Evolutionary conservation across 2,888 invertebrate genomes (phyloP).

Genomic region (Balanococcus diminutus): DNA sequence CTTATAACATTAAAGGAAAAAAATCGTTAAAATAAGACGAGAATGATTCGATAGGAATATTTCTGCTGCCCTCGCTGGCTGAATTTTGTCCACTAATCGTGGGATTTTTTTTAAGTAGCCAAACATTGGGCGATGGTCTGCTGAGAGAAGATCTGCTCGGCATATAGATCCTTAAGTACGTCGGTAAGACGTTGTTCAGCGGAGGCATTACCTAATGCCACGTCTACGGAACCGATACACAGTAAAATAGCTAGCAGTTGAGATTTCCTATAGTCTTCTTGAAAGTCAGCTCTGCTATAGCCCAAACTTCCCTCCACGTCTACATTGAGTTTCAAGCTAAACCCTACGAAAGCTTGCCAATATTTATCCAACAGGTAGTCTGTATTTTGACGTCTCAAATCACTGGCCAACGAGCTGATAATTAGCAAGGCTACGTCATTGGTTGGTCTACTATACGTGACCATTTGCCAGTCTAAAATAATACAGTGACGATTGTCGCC

Average conservation of each 20-base stretch:
- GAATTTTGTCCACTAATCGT: background rate
- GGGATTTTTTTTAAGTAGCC: background rate
- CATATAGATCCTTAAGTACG: slow-evolving; percentile 74
- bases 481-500: slow-evolving; percentile 68
- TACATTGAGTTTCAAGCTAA: slow-evolving; percentile 69
- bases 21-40: background rate
- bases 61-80: background rate
- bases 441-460: slow-evolving; percentile 68
- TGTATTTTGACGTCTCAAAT: slow-evolving; percentile 71
- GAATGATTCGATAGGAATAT: slow-evolving; percentile 38
- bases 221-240: slow-evolving; percentile 81
- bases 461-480: slow-evolving; percentile 85
- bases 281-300: slow-evolving; percentile 66
- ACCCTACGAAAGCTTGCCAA: slow-evolving; percentile 69
- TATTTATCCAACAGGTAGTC: slow-evolving; percentile 72
- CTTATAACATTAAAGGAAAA: background rate
- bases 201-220: slow-evolving; percentile 76
- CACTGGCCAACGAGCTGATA: slow-evolving; percentile 75
- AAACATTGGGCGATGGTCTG: slow-evolving; percentile 46
- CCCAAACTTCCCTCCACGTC: slow-evolving; percentile 67
- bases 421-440: slow-evolving; percentile 76
- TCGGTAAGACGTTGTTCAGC: slow-evolving; percentile 78
- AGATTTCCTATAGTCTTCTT: slow-evolving; percentile 69
- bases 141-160: slow-evolving; percentile 67
- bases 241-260: slow-evolving; percentile 76